Conservation (phyloP, 2,888 invertebrate species). For the Gortyna flavago region DNA sequence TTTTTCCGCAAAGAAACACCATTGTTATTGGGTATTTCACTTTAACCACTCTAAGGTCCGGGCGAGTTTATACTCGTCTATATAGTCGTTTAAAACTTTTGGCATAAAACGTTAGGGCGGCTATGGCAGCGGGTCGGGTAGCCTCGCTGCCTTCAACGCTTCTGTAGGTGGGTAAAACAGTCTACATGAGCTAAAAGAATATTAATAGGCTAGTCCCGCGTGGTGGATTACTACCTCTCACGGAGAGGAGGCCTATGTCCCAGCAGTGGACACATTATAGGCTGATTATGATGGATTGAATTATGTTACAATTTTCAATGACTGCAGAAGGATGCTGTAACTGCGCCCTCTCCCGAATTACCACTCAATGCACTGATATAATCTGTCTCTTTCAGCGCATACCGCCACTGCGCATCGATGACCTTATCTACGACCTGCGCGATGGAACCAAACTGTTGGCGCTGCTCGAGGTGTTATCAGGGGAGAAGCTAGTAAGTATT, state of each 20-base stretch:
- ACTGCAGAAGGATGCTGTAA: background rate
- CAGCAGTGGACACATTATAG: no score
- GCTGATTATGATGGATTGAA: no score
- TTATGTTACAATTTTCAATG: background rate
- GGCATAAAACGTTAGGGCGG: no score
- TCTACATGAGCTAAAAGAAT: background rate
- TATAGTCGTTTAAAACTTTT: no score
- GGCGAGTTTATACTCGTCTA: no score
- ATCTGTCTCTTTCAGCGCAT: constrained; percentile 92
- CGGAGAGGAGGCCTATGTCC: no score
- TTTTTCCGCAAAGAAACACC: background rate
- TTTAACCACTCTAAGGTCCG: background rate
- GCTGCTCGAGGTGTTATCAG: constrained; percentile 97
- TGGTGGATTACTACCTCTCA: no score
- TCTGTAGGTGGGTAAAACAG: background rate
- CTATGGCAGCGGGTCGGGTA: no score
- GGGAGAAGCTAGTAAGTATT: constrained; percentile 96
- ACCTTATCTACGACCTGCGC: constrained; percentile 98
- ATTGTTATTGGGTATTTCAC: background rate
- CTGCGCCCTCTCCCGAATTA: background rate
- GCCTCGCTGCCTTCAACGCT: background rate
- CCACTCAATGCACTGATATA: background rate
- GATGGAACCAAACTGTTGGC: constrained; percentile 98
- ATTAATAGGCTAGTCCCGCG: no score
- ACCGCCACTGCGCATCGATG: constrained; percentile 97